Evolutionary conservation across 2,797 vertebrate genomes (phyloP).

Genomic region (Pitangus sulphuratus): DNA sequence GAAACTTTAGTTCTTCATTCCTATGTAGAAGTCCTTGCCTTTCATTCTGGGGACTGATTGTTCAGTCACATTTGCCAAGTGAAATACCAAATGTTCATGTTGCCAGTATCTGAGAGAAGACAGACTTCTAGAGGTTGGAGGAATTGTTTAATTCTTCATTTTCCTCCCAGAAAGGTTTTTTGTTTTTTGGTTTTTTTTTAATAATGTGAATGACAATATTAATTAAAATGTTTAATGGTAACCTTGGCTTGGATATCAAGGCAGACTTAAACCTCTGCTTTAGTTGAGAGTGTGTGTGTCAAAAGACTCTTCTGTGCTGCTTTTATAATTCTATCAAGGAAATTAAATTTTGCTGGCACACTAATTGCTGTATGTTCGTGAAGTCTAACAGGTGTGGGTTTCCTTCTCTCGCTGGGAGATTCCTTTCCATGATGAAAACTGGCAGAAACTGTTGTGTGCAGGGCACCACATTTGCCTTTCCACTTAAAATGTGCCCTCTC

Average conservation of each 20-base stretch:
- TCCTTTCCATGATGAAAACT: background rate
- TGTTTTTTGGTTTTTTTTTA: no score
- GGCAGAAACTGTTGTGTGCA: background rate
- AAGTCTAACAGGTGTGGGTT: background rate
- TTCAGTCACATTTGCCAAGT: background rate
- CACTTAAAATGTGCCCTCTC: background rate
- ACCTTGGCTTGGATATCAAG: background rate
- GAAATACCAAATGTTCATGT: background rate
- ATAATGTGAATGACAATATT: background rate
- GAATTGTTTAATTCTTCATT: background rate
- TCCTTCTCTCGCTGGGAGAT: background rate
- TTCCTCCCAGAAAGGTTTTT: background rate
- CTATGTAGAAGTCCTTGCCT: background rate
- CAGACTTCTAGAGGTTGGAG: background rate
- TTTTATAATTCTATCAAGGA: background rate
- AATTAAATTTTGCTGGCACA: background rate
- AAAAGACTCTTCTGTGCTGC: background rate
- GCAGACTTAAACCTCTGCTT: background rate
- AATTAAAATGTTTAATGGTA: background rate
- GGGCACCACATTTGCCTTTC: background rate
- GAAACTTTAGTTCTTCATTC: background rate
- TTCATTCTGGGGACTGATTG: background rate
- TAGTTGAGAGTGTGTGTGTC: background rate
- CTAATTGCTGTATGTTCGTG: background rate
- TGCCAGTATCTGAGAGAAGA: background rate